phyloP scores from a whole-genome alignment of 2,888 invertebrate genomes.

The Drosophila testacea region DNA sequence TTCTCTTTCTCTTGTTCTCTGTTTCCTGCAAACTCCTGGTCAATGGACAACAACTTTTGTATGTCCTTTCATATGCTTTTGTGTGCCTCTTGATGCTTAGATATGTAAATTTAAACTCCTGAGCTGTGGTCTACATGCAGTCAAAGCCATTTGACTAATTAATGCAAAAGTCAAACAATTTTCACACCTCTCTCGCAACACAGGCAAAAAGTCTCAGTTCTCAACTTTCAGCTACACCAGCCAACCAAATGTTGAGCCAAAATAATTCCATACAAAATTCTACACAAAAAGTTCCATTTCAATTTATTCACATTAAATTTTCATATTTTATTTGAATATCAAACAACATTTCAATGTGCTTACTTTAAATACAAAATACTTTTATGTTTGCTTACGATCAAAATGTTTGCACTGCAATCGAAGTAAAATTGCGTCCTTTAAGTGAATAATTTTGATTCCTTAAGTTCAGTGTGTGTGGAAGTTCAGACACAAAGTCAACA shows the following conservation, averaged over 20 bases:
- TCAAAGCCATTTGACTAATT: conserved; percentile 62
- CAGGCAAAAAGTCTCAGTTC: neutral
- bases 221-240: neutral
- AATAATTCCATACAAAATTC: conserved; percentile 3
- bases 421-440: too few relatives aligned
- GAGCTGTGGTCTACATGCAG: conserved; percentile 43
- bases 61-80: conserved; percentile 5
- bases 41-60: conserved; percentile 16
- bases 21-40: conserved; percentile 3
- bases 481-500: neutral
- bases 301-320: conserved; percentile 13
- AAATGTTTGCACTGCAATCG: neutral
- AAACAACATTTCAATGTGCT: conserved; percentile 13
- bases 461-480: neutral
- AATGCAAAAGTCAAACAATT: conserved; percentile 61
- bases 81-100: conserved; percentile 15
- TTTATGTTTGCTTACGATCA: neutral
- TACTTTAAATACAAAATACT: conserved; percentile 1
- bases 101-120: conserved; percentile 44
- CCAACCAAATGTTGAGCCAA: neutral
- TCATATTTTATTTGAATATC: conserved; percentile 8
- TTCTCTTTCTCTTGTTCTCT: neutral
- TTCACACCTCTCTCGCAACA: conserved; percentile 36
- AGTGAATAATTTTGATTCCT: neutral
- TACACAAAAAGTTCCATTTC: conserved; percentile 4